Conservation (phyloP, 2,113 vertebrate species). For the Lasiurus borealis region DNA sequence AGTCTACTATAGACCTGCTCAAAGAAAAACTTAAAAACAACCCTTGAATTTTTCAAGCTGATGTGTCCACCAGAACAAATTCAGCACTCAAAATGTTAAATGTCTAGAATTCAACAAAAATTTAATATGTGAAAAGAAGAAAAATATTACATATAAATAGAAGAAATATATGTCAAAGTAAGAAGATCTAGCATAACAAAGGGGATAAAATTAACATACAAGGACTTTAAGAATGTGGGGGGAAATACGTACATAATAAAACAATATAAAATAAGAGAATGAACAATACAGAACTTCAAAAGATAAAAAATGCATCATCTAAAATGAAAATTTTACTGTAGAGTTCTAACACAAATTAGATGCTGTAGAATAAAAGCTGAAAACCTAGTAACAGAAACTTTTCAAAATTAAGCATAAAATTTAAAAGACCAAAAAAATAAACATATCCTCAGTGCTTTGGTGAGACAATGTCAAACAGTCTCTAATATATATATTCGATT, state of each 20-base stretch:
- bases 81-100: not conserved
- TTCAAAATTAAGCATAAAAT: conserved; percentile 47
- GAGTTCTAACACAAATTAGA: conserved; percentile 32
- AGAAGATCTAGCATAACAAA: conserved; percentile 2
- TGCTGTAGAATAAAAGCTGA: not conserved
- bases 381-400: conserved; percentile 12
- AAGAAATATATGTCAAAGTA: not conserved
- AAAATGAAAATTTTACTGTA: conserved; percentile 41
- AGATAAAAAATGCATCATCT: conserved; percentile 4
- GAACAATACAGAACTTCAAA: not conserved
- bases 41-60: not conserved
- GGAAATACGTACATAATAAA: not conserved
- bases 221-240: conserved; percentile 6
- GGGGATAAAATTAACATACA: not conserved
- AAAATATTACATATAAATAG: not conserved
- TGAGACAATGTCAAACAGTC: not conserved
- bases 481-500: not conserved
- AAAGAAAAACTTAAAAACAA: conserved; percentile 10
- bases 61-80: conserved; percentile 4
- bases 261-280: not conserved
- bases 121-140: not conserved
- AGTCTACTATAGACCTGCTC: not conserved
- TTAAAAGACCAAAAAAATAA: conserved; percentile 6
- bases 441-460: not conserved
- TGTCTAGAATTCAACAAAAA: not conserved